Conservation (phyloP, 37 sponge, comb jelly and placozoan genomes). For the Axinella damicornis region DNA sequence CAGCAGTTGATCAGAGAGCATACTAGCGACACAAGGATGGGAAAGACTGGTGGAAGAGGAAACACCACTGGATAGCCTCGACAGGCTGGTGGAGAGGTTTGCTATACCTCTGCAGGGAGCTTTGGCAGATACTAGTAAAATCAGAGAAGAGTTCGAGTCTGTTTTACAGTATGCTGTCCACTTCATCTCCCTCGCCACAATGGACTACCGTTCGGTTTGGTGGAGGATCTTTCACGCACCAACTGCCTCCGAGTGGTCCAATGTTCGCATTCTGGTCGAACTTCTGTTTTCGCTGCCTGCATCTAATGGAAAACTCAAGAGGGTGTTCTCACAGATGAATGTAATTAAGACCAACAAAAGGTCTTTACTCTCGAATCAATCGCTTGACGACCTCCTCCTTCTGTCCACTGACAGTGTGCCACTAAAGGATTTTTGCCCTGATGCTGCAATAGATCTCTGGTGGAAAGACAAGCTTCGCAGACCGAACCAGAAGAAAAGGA, state of each 20-base stretch:
- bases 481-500: conserved; percentile 34
- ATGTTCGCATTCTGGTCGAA: conserved; percentile 35
- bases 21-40: conserved; percentile 65
- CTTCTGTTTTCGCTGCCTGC: conserved; percentile 70
- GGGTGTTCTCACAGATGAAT: conserved; percentile 53
- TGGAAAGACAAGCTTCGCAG: conserved; percentile 64
- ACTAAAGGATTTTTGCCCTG: conserved; percentile 43
- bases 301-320: conserved; percentile 73
- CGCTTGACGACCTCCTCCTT: conserved; percentile 65
- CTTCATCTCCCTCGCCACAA: conserved; percentile 68
- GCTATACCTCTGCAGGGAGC: conserved; percentile 52
- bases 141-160: conserved; percentile 32
- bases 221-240: conserved; percentile 77
- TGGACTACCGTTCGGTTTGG: conserved; percentile 72
- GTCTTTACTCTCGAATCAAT: conserved; percentile 52
- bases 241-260: conserved; percentile 60
- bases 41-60: conserved; percentile 61
- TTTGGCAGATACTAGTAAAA: conserved; percentile 26
- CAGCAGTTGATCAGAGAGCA: conserved; percentile 31
- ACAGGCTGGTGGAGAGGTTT: conserved; percentile 55
- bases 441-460: conserved; percentile 65
- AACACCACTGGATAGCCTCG: conserved; percentile 37
- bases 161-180: conserved; percentile 62
- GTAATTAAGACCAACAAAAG: conserved; percentile 64
- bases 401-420: conserved; percentile 18